Percentiles rank a stretch among this genome's conserved stretches.
Conservation (phyloP, 1,140 invertebrate species). For the Nilaparvata lugens region DNA sequence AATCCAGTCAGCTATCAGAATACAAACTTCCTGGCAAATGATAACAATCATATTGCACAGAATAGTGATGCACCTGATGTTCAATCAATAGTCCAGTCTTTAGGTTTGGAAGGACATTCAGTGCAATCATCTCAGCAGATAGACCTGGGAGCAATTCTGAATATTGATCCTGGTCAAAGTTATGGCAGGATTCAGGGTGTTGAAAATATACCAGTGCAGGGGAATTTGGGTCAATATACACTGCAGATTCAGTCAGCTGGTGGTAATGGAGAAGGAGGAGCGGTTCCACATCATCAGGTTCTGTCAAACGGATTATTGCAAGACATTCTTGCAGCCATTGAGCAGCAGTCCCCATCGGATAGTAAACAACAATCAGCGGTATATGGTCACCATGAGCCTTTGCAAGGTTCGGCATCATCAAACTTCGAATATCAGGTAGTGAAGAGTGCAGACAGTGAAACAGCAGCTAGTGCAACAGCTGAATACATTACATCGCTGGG, state of each 20-base stretch:
- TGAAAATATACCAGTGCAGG: slow-evolving; percentile 47
- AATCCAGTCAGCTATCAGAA: slow-evolving; percentile 15
- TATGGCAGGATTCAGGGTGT: neutral
- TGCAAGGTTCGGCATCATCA: neutral
- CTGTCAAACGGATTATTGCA: slow-evolving; percentile 66
- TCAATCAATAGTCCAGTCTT: slow-evolving; percentile 20
- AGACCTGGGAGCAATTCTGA: neutral
- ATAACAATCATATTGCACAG: neutral
- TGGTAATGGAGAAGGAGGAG: slow-evolving; percentile 37
- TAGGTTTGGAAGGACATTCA: slow-evolving; percentile 20
- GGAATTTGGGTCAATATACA: slow-evolving; percentile 52
- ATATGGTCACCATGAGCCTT: neutral
- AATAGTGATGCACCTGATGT: slow-evolving; percentile 13
- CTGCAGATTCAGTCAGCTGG: slow-evolving; percentile 55
- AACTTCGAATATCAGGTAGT: neutral
- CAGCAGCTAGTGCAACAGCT: neutral
- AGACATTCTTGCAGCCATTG: slow-evolving; percentile 63
- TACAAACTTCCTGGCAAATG: slow-evolving; percentile 5
- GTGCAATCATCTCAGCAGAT: slow-evolving; percentile 13
- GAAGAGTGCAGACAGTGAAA: slow-evolving; percentile 3
- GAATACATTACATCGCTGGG: neutral
- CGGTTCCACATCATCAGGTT: slow-evolving; percentile 57
- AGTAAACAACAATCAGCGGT: neutral
- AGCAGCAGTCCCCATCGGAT: slow-evolving; percentile 40
- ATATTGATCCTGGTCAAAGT: neutral